Conservation (phyloP, 2,888 invertebrate genomes). For the Nematopogon swammerdamellus region DNA sequence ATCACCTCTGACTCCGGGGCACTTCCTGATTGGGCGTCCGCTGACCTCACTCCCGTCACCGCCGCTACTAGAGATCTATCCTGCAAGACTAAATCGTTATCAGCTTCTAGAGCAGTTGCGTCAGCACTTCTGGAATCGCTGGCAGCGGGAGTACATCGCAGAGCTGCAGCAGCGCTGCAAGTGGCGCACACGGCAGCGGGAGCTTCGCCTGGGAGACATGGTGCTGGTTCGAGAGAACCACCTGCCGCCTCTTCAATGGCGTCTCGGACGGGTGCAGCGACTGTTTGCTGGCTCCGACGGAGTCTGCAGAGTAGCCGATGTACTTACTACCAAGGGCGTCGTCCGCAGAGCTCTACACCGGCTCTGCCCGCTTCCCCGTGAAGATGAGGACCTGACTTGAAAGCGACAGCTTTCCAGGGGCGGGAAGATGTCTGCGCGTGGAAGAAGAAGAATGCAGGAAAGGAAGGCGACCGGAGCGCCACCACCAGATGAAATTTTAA, state of each 20-base stretch:
- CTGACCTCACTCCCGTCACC: constrained; percentile 1
- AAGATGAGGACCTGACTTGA: too few relatives aligned
- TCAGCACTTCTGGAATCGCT: constrained; percentile 6
- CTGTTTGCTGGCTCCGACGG: constrained; percentile 11
- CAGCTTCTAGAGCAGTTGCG: constrained; percentile 4
- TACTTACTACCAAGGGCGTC: constrained; percentile 9
- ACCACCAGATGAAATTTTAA: too few relatives aligned
- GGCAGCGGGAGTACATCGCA: constrained; percentile 3
- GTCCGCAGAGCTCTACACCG: constrained; percentile 6
- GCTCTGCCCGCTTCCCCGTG: constrained; percentile 3
- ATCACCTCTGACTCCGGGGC: constrained; percentile 18
- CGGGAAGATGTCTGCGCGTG: too few relatives aligned
- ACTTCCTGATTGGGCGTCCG: constrained; percentile 17
- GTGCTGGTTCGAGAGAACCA: constrained; percentile 13
- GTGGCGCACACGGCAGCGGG: neutral
- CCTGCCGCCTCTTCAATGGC: constrained; percentile 11
- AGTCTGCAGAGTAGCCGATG: constrained; percentile 13
- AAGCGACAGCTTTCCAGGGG: too few relatives aligned
- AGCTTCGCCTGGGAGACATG: constrained; percentile 6
- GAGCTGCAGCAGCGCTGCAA: constrained; percentile 5
- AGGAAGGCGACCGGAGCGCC: too few relatives aligned
- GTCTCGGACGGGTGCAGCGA: constrained; percentile 11
- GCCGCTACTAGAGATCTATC: neutral
- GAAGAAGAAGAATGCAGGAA: too few relatives aligned
- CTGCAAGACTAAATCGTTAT: neutral